A percentile compares a stretch with the other conserved stretches of the same genome.
Evolutionary conservation across 2,113 vertebrate genomes (phyloP).

Genomic region (Ornithorhynchus anatinus): DNA sequence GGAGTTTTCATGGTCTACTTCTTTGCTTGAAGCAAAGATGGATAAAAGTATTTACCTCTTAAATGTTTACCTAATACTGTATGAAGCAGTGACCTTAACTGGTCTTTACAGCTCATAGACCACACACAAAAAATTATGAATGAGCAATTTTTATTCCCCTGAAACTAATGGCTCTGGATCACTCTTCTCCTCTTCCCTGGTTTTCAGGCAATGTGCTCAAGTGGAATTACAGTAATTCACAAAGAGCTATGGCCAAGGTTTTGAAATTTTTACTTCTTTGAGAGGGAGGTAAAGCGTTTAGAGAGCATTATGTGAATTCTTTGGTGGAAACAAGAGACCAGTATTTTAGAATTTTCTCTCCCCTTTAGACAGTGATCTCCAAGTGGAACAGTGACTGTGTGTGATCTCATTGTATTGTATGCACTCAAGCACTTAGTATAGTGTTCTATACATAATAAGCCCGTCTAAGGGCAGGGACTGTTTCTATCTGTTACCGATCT

Average conservation of each 20-base stretch:
- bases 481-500: too few relatives aligned
- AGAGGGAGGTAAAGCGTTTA: too few relatives aligned
- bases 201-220: constrained; percentile 43
- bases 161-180: constrained; percentile 55
- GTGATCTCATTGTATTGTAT: too few relatives aligned
- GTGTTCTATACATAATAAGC: too few relatives aligned
- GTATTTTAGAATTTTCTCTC: too few relatives aligned
- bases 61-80: constrained; percentile 72
- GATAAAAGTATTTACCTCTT: constrained; percentile 72
- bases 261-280: constrained; percentile 25
- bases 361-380: too few relatives aligned
- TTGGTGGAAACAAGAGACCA: too few relatives aligned
- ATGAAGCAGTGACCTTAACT: constrained; percentile 70
- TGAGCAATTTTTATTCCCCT: constrained; percentile 64
- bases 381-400: too few relatives aligned
- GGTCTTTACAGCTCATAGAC: constrained; percentile 70
- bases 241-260: constrained; percentile 33
- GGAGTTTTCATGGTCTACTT: constrained; percentile 76
- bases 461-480: too few relatives aligned
- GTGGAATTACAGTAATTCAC: constrained; percentile 31
- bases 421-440: too few relatives aligned
- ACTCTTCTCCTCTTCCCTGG: constrained; percentile 16
- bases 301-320: too few relatives aligned
- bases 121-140: constrained; percentile 67
- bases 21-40: constrained; percentile 69